Percentiles rank a stretch among this genome's conserved stretches.
Evolutionary conservation across 2,888 invertebrate species (phyloP).

Genomic region (Gasteruption jaculator): DNA sequence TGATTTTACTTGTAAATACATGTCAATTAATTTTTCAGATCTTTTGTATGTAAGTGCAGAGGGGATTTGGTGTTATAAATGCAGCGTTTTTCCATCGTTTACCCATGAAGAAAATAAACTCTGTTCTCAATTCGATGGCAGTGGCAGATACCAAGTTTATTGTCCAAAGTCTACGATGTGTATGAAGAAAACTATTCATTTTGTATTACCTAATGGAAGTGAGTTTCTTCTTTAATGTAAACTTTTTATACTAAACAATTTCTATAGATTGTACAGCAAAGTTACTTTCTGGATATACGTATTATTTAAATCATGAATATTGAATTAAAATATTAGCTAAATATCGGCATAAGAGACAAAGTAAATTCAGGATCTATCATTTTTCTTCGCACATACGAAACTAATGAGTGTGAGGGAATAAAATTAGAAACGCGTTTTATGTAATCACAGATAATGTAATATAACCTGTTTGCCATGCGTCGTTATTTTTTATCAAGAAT

Average conservation of each 20-base stretch:
- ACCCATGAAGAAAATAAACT: conserved; percentile 61
- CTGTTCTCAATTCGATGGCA: conserved; percentile 74
- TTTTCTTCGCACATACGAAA: too few relatives aligned
- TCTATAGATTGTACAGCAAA: too few relatives aligned
- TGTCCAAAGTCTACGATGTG: conserved; percentile 83
- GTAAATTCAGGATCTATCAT: too few relatives aligned
- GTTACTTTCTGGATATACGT: too few relatives aligned
- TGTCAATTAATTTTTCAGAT: conserved; percentile 21
- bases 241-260: conserved; percentile 12
- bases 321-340: too few relatives aligned
- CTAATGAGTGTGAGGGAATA: too few relatives aligned
- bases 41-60: conserved; percentile 43
- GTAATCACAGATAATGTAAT: too few relatives aligned
- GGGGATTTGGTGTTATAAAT: conserved; percentile 70
- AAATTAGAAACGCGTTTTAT: too few relatives aligned
- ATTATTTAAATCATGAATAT: conserved; percentile 7
- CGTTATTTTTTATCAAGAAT: too few relatives aligned
- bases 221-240: conserved; percentile 35
- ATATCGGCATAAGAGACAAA: too few relatives aligned
- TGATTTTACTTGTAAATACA: background rate
- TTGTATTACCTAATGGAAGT: conserved; percentile 64
- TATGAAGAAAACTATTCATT: conserved; percentile 62
- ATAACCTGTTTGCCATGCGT: too few relatives aligned
- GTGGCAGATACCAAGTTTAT: conserved; percentile 65
- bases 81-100: conserved; percentile 62